phyloP scores from a whole-genome alignment of 2,888 invertebrate genomes.

The Liodrosophila aerea region DNA sequence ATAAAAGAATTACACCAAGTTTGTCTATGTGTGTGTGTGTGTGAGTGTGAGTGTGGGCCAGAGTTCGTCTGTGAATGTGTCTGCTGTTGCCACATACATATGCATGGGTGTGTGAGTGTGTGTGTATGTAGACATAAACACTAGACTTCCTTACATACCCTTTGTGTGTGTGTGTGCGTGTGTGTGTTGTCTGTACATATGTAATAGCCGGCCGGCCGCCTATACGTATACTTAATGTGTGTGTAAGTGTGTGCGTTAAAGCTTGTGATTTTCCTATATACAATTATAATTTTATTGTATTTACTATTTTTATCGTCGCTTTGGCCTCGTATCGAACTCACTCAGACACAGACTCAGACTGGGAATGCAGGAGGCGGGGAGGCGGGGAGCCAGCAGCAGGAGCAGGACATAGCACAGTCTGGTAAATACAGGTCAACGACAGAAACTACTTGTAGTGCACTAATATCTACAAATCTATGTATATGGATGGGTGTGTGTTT shows the following conservation, averaged over 20 bases:
- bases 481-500: constrained; percentile 18
- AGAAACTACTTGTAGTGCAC: constrained; percentile 67
- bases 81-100: constrained; percentile 15
- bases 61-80: constrained; percentile 36
- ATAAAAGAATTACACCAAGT: constrained; percentile 78
- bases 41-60: constrained; percentile 28
- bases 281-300: constrained; percentile 81
- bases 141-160: constrained; percentile 22
- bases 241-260: constrained; percentile 34
- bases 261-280: constrained; percentile 70
- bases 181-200: constrained; percentile 35
- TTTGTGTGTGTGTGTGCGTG: too few relatives aligned
- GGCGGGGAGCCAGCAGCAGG: constrained; percentile 10
- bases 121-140: constrained; percentile 25
- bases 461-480: constrained; percentile 52
- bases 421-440: constrained; percentile 80
- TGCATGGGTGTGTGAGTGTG: constrained; percentile 18
- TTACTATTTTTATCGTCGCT: constrained; percentile 79
- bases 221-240: constrained; percentile 34
- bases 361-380: constrained; percentile 26
- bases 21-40: constrained; percentile 45
- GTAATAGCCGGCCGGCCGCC: constrained; percentile 48
- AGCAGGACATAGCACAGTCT: constrained; percentile 48
- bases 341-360: constrained; percentile 54
- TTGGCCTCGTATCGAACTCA: constrained; percentile 73